Conservation (phyloP, 2,113 vertebrate genomes). For the mouse (Mus musculus) region GRCm39 chr5:50108001-50108500, state of each 20-base stretch:
- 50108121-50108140: not conserved
- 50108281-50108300: not conserved
- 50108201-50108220: not conserved
- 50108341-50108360: not conserved
- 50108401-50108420: not conserved
- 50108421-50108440: not conserved
- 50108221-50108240: not conserved
- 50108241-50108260: not conserved
- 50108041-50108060: not conserved
- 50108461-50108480: no score
- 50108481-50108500: not conserved
- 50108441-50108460: not conserved
- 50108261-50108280: not conserved
- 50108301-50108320: not conserved
- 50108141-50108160: not conserved
- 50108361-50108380: no score
- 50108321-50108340: not conserved
- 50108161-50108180: not conserved
- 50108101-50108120: not conserved
- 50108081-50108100: not conserved
- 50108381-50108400: not conserved
- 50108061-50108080: not conserved
- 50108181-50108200: conserved; percentile 11
- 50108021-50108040: not conserved
- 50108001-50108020: not conserved